Evolutionary conservation across 2,888 invertebrate species (phyloP).

Genomic region (Lasius platythorax): DNA sequence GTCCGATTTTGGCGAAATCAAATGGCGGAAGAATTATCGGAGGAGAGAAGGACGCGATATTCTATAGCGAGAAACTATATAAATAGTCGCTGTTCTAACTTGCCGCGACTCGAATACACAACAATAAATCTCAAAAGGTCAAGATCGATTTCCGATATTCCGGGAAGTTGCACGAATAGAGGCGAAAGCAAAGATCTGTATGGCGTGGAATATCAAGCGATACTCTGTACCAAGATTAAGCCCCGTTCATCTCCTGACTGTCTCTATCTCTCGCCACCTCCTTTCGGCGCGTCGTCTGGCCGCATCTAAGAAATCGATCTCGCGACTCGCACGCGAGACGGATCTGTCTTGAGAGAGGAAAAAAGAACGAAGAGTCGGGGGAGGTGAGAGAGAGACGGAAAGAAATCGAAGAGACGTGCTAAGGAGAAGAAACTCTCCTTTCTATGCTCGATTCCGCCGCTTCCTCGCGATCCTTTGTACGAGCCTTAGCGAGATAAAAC

Average conservation of each 20-base stretch:
- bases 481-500: constrained; percentile 64
- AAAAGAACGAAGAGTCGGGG: not conserved
- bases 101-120: not conserved
- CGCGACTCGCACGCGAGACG: constrained; percentile 71
- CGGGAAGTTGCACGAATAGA: not conserved
- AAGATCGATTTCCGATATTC: constrained; percentile 40
- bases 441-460: constrained; percentile 59
- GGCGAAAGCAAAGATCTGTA: constrained; percentile 1
- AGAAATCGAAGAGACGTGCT: constrained; percentile 19
- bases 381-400: not conserved
- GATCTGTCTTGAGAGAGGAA: constrained; percentile 66
- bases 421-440: constrained; percentile 9
- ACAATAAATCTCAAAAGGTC: constrained; percentile 41
- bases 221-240: not conserved
- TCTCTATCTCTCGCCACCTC: not conserved
- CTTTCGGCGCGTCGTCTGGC: not conserved
- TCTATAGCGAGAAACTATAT: constrained; percentile 2
- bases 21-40: not conserved
- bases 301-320: constrained; percentile 58
- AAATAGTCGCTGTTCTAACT: not conserved
- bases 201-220: constrained; percentile 12
- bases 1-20: constrained; percentile 14
- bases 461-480: constrained; percentile 64
- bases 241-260: not conserved
- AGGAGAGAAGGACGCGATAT: not conserved